Base-by-base conservation (phyloP, 2,113 vertebrate species). In the Triplophysa siluroides region DNA sequence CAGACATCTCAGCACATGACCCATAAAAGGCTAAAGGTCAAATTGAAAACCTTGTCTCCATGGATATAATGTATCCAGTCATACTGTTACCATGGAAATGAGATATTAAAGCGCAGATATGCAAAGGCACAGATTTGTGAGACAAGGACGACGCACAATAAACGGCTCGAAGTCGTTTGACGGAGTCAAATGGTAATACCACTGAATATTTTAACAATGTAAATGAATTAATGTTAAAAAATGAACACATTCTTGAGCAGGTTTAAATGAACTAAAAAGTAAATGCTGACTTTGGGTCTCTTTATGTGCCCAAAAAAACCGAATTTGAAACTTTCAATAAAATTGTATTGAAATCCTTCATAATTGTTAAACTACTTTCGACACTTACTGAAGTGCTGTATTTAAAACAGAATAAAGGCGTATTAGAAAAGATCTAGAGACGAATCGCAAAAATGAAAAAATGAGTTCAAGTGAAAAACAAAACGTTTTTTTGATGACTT, bases 61-160 rank as follows among this genome's bases (percentile, higher is more conserved):
- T 43, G 11, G 80, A 72, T 29, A 70, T 66, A 9, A 58, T 38
- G 19, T 72, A 52, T 45, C 24, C 43, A 73, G 26, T 43, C 26
- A 79, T 13, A 23, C 13, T 0, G 60, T 79, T 79, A 38, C 60
- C 68, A 72, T 79, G 78, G 78, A 61, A 72, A 71, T 26, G 16
- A 8, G 43, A 64, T 64, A 72, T 64, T 79, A 64, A 71, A 79
- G 78, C 67, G 38, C 58, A 71, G 68, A 63, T 72, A 64, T 72
- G 68, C 70, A 72, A 79, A 79, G 68, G 58, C 16, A 18, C 21
- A 50, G 78, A 71, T 79, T 72, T 79, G 68, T 52, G 38, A 72
- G 45, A 72, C 67, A 64, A 79, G 29, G 66, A 69, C 56, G 21
- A 24, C 21, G 24, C 16, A 24, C 38, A n/a, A 18, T 38, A 38